These are phyloP conservation scores for Acropternis orthonyx DNA, from an alignment of 2,797 vertebrate species.

Conservation along the genomic window DNA sequence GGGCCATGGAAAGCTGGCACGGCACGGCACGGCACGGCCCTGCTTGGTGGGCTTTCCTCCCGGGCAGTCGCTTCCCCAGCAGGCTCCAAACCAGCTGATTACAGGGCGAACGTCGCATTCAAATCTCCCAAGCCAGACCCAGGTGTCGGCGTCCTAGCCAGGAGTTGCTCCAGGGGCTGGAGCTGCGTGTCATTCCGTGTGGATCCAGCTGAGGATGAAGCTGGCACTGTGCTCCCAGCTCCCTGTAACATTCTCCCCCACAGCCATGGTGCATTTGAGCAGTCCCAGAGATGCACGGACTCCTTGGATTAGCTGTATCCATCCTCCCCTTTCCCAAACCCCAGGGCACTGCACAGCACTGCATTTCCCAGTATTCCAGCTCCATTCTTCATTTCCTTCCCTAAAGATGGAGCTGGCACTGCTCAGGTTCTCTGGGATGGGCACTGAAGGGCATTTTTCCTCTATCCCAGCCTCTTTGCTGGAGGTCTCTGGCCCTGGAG, in stretches of 20 bases:
- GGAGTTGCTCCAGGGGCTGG: neutral
- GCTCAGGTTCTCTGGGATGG: neutral
- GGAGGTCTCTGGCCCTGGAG: neutral
- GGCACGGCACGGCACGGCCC: rapidly evolving
- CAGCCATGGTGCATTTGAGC: rapidly evolving
- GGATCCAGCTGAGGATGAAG: rapidly evolving
- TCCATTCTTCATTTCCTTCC: neutral
- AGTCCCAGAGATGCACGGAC: rapidly evolving
- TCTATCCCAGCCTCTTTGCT: rapidly evolving
- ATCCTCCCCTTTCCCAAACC: neutral
- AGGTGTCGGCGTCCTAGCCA: rapidly evolving
- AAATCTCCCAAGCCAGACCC: neutral
- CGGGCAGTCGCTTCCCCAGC: neutral
- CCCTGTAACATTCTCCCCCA: rapidly evolving
- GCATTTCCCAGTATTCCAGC: neutral
- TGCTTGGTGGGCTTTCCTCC: neutral
- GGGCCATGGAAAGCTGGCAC: neutral
- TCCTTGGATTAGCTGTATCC: neutral
- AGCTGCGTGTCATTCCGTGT: rapidly evolving
- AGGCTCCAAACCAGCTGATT: neutral
- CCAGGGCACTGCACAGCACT: rapidly evolving
- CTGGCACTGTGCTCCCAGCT: rapidly evolving
- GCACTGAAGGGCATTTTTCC: neutral
- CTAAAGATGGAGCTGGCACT: neutral
- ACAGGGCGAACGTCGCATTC: neutral